These are phyloP conservation scores for Papio anubis DNA, from an alignment of 2,113 vertebrate genomes.

Conservation along the genomic window DNA sequence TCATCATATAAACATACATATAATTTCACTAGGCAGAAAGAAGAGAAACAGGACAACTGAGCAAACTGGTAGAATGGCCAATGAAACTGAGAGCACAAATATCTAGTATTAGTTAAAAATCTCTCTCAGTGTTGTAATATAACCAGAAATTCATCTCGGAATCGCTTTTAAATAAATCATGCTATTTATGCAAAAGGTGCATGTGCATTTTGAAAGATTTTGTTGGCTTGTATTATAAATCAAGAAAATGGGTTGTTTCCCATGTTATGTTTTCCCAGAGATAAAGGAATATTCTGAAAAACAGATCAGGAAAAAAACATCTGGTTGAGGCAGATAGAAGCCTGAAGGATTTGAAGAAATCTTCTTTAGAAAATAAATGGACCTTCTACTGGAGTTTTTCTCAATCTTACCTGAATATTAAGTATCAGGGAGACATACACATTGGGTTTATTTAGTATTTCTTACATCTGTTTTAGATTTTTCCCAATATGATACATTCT, in stretches of 20 bases:
- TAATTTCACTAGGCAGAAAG: neutral
- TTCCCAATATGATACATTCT: neutral
- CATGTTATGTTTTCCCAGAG: neutral
- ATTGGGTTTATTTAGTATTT: neutral
- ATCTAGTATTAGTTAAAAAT: neutral
- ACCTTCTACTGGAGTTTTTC: neutral
- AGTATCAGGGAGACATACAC: neutral
- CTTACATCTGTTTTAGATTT: neutral
- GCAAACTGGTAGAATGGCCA: neutral
- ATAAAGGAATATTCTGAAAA: neutral
- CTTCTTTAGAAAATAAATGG: neutral
- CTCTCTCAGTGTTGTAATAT: neutral
- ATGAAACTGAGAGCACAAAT: neutral
- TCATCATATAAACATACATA: neutral
- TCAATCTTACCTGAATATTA: neutral
- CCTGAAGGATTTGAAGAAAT: neutral
- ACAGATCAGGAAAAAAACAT: neutral
- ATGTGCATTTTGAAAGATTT: neutral
- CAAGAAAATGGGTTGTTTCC: neutral
- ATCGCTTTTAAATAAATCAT: neutral
- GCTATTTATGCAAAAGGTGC: neutral
- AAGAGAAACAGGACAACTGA: neutral
- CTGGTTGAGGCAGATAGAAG: neutral
- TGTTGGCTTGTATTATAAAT: neutral
- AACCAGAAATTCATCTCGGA: neutral